Evolutionary conservation across 1,140 invertebrate species (phyloP).

Genomic region (Harlomillsia oculata): DNA sequence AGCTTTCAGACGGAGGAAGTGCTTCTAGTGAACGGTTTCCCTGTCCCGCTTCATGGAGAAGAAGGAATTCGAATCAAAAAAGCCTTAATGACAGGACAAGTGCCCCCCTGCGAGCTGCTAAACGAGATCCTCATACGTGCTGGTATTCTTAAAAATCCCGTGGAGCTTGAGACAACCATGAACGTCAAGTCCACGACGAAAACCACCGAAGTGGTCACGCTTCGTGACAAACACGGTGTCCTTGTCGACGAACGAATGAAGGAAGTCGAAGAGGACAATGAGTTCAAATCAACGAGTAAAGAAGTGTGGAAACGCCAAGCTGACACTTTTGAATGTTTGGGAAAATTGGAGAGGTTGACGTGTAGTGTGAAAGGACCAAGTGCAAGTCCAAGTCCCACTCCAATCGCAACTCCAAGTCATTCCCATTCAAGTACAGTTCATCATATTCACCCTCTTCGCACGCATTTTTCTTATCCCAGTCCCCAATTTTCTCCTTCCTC

Average conservation of each 20-base stretch:
- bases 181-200: constrained; percentile 62
- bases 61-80: constrained; percentile 60
- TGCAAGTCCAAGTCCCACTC: background rate
- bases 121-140: constrained; percentile 60
- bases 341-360: too few species aligned
- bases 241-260: constrained; percentile 60
- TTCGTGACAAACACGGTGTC: constrained; percentile 53
- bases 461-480: background rate
- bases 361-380: too few species aligned
- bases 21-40: constrained; percentile 61
- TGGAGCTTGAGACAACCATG: constrained; percentile 60
- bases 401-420: too few species aligned
- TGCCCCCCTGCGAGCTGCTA: constrained; percentile 58
- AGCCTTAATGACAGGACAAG: constrained; percentile 55
- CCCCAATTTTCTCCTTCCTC: background rate
- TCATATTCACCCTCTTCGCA: too few species aligned
- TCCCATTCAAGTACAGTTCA: too few species aligned
- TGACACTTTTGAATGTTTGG: constrained; percentile 22
- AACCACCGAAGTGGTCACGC: constrained; percentile 62
- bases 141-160: constrained; percentile 56
- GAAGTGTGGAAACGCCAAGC: constrained; percentile 56
- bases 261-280: constrained; percentile 63
- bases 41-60: constrained; percentile 56
- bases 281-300: constrained; percentile 55
- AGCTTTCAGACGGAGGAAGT: constrained; percentile 62